These are phyloP conservation scores for Pseudococcus viburni DNA, from an alignment of 2,888 invertebrate species.

Conservation along the genomic window DNA sequence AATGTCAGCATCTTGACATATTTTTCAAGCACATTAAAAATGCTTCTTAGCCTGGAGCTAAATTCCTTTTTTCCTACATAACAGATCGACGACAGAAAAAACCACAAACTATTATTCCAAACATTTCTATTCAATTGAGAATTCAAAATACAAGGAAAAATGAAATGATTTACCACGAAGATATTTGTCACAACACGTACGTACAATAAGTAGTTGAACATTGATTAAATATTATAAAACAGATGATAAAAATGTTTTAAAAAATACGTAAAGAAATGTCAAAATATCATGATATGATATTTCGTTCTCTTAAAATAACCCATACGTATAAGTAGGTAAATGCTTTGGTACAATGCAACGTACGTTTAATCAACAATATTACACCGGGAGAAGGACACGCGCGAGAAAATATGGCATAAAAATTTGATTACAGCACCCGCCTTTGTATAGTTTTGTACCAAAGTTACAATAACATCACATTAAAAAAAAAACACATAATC, in stretches of 20 bases:
- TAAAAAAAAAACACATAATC: neutral
- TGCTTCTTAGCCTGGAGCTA: too few species aligned
- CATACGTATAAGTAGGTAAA: neutral
- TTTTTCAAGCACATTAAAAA: too few species aligned
- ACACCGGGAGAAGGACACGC: neutral
- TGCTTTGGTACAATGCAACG: slow-evolving; percentile 20
- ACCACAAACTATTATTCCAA: neutral
- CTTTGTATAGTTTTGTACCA: neutral
- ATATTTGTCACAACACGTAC: neutral
- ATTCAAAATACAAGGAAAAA: neutral
- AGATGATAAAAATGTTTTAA: neutral
- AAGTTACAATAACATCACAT: slow-evolving; percentile 21
- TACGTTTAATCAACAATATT: neutral
- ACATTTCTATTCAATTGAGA: neutral
- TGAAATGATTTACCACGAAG: neutral
- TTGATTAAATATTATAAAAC: neutral
- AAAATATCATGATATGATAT: slow-evolving; percentile 39
- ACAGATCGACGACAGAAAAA: neutral
- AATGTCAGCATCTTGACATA: too few species aligned
- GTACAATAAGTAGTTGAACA: neutral
- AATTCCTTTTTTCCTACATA: neutral
- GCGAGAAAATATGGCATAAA: slow-evolving; percentile 7
- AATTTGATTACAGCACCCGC: neutral
- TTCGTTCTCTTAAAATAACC: neutral
- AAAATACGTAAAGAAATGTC: neutral